Base-by-base conservation (phyloP, 2,888 invertebrate genomes). In the Volucella inanis region DNA sequence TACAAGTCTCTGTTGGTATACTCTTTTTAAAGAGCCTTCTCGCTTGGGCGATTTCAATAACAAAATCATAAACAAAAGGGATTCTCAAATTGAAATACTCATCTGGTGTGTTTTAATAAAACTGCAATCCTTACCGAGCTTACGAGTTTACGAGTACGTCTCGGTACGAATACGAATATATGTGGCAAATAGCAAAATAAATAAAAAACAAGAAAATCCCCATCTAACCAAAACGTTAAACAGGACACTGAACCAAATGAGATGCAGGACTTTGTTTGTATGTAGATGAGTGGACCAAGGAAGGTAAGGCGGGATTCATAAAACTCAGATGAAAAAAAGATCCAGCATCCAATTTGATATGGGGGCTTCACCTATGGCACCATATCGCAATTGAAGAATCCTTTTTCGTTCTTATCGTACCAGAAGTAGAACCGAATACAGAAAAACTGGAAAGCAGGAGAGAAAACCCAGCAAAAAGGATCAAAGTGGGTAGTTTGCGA, bases 331-430 rank as follows among this genome's bases (percentile, higher is more conserved):
- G 31, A 31, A 31, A 31, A 31, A 64, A 71, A 68, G 67, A 65
- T 80, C 49, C 52, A 65, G 65, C 62, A 76, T 81, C 81, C 81
- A 81, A 81, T 81, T 77, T 85, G 81, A 81, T 67, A 81, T 81
- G 76, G 85, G 72, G 72, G 81, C 81, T 81, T 77, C 85, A 85
- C 85, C 81, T 85, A 80, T 85, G 76, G 85, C 76, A 77, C 81
- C 76, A 81, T 72, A 85, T 85, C 72, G 81, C 68, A 52, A 76
- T 81, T 72, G 31, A 65, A 14, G 62, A 71, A 76, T 76, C 71
- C 76, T 70, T 64, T 61, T 59, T 71, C 45, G 59, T 64, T 62
- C 50, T 64, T 47, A 18, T 9, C 41, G 47, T 45, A 11, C 54
- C 18, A 18, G 8, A 22, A 9, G 6, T 31, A 31, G 31, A 31